phyloP scores from a whole-genome alignment of 2,797 vertebrate genomes.

The Heliangelus exortis region DNA sequence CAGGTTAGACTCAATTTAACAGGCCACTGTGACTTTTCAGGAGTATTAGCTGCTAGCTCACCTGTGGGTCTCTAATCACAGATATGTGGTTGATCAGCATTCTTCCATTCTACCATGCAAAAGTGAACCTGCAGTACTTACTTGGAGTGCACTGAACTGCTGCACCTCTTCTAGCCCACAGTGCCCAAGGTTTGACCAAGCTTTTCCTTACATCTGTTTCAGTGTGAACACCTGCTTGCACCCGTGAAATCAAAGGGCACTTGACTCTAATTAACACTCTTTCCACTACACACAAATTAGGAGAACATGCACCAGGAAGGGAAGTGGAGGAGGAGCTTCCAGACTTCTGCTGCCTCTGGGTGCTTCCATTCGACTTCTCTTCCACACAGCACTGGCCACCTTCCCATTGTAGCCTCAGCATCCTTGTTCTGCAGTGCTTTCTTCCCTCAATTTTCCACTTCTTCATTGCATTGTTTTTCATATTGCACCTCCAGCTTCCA shows the following conservation, averaged over 20 bases:
- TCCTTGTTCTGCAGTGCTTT: background rate
- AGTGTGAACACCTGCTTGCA: background rate
- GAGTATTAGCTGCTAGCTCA: background rate
- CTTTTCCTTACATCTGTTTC: background rate
- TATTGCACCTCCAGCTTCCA: background rate
- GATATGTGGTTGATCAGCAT: background rate
- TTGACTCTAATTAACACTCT: background rate
- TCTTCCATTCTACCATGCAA: background rate
- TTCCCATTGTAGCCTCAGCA: background rate
- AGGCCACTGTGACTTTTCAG: background rate
- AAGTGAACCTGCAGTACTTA: background rate
- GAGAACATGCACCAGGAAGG: rapidly evolving
- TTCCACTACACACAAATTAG: rapidly evolving
- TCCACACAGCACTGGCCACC: background rate
- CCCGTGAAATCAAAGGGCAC: background rate
- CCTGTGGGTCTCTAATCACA: background rate
- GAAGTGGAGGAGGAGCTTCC: background rate
- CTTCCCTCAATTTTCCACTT: background rate
- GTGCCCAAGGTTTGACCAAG: background rate
- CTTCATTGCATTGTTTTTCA: background rate
- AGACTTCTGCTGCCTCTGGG: background rate
- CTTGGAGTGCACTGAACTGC: background rate
- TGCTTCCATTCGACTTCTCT: background rate
- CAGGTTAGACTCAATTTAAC: background rate
- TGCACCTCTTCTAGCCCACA: background rate